Base-by-base conservation (phyloP, 1,140 invertebrate genomes). In the Pseudachorutes palmiensis region DNA sequence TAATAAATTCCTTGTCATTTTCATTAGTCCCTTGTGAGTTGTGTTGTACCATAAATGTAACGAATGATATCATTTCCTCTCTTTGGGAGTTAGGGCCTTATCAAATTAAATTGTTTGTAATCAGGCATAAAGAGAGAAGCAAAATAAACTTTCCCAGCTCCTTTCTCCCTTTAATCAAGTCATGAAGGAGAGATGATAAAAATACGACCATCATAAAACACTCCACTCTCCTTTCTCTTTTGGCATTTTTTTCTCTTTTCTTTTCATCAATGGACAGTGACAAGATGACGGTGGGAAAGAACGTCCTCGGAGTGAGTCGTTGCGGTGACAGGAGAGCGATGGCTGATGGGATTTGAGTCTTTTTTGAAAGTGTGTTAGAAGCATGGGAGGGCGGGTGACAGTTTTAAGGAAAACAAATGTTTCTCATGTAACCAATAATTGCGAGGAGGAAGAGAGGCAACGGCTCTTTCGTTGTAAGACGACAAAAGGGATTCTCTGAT, bases 61-160 rank as follows among this genome's bases (percentile, higher is more conserved):
- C 63, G 68, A 72, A 72, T 70, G 71, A 68, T 68, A 70, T 72
- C 14, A 72, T 72, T 67, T 55, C 67, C 65, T 60, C 66, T 51
- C 59, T 67, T 69, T 58, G 65, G 68, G 32, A 65, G 68, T 30
- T 32, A 61, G n/a, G 66, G 62, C 64, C 68, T 72, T 67, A 72
- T 72, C 71, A 62, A 72, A 72, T 72, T 72, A 72, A 72, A 72
- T 70, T 72, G 71, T 72, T 70, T 60, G 51, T 70, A 72, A 72
- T 72, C 71, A 72, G 62, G 63, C 63, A 68, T 62, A 66, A 67
- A 69, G 59, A 60, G 33, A 64, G 9, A 32, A 61, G 55, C 9
- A 24, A 58, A 58, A 66, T 66, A 61, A 57, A 41, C 67, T 69
- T 72, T 72, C 67, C 68, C 22, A 24, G 19, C 65, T 70, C 64